Conservation (phyloP, 1,140 invertebrate species). For the Asobara japonica region DNA sequence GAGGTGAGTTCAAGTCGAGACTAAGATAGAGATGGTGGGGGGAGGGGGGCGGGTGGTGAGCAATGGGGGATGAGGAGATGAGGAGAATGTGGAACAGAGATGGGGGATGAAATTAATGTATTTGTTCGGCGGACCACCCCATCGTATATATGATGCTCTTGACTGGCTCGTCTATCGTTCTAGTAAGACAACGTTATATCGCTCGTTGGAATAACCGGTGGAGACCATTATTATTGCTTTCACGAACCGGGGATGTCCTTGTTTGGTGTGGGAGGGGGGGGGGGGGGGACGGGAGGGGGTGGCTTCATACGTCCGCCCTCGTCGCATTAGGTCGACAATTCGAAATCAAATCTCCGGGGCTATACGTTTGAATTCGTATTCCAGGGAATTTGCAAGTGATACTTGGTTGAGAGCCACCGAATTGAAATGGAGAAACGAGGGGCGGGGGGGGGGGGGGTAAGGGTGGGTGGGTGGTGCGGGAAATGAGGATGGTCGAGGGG, state of each 20-base stretch:
- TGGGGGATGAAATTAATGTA: constrained; percentile 43
- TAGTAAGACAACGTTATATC: constrained; percentile 5
- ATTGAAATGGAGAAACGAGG: constrained; percentile 20
- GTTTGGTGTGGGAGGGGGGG: not conserved
- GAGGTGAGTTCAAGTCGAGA: constrained; percentile 12
- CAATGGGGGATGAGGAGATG: not conserved
- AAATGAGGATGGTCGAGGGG: too few species aligned
- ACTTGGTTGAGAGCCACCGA: not conserved
- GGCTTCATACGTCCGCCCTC: not conserved
- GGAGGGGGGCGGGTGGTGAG: not conserved
- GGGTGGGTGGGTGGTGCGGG: too few species aligned
- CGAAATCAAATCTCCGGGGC: constrained; percentile 28
- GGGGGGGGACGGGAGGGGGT: not conserved
- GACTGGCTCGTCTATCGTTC: constrained; percentile 21
- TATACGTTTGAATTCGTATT: constrained; percentile 23
- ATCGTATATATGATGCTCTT: constrained; percentile 28
- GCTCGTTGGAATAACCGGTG: not conserved
- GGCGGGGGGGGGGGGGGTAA: not conserved
- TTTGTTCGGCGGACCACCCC: constrained; percentile 43
- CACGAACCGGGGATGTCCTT: constrained; percentile 30
- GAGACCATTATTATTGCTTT: constrained; percentile 34
- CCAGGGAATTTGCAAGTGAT: constrained; percentile 23
- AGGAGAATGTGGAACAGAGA: constrained; percentile 8
- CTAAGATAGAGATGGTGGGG: constrained; percentile 10
- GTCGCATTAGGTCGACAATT: constrained; percentile 11